Evolutionary conservation across 2,797 vertebrate species (phyloP).

Genomic region (Odontamblyopus lacepedii): DNA sequence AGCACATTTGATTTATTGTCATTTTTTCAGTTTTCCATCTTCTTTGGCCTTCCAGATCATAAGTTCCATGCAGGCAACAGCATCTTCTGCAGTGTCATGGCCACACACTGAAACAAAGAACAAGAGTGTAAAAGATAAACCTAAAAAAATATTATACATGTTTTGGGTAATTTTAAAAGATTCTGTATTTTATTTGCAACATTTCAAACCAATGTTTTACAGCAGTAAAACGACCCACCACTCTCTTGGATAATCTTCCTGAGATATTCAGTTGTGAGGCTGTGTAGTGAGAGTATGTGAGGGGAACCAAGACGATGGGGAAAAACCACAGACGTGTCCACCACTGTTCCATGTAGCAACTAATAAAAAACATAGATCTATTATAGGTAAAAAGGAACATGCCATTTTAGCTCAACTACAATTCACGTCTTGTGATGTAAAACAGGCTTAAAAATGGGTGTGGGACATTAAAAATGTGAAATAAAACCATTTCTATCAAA

Average conservation of each 20-base stretch:
- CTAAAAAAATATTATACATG: not conserved
- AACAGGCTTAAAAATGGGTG: no score
- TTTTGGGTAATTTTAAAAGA: not conserved
- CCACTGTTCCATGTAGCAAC: constrained; percentile 79
- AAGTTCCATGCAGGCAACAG: constrained; percentile 80
- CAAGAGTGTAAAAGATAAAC: constrained; percentile 4
- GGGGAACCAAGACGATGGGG: constrained; percentile 82
- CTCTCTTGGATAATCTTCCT: constrained; percentile 81
- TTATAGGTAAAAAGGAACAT: constrained; percentile 27
- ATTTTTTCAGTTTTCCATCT: constrained; percentile 75
- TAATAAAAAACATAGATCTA: constrained; percentile 44
- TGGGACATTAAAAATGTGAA: no score
- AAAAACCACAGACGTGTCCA: constrained; percentile 81
- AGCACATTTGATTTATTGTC: not conserved
- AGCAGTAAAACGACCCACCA: constrained; percentile 72
- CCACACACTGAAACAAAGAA: constrained; percentile 67
- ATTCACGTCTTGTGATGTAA: not conserved
- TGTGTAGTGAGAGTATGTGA: constrained; percentile 78
- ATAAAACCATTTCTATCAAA: no score
- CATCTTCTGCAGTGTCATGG: constrained; percentile 79
- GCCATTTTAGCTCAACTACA: not conserved
- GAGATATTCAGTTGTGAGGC: constrained; percentile 79
- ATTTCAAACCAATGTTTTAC: constrained; percentile 12
- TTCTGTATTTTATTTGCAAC: not conserved
- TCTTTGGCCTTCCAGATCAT: constrained; percentile 84